Base-by-base conservation (phyloP, 2,888 invertebrate species). In the Drosophila acutilabella region DNA sequence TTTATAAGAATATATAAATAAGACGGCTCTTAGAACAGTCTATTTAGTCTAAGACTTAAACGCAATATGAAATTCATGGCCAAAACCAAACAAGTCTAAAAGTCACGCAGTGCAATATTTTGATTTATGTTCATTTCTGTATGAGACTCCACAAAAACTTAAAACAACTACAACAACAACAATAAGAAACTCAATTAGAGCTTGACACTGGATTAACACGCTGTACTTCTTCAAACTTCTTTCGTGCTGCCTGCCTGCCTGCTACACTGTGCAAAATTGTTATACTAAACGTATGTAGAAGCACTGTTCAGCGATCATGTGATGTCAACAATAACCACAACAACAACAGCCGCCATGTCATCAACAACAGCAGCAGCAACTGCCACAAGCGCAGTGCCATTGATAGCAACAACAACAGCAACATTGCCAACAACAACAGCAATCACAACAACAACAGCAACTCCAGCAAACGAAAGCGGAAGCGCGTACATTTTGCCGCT, bases 221-320 rank as follows among this genome's bases (percentile, higher is more conserved):
- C 81, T 91, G 86, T 90, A 75, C 86, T 90, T 91, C 80, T 85
- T 83, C 82, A 90, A 90, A 87, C 81, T 79, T 84, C 82, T 80
- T 89, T 90, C 82, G 86, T 88, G 90, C 90, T 90, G 90, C 90
- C 78, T 67, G 78, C 66, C 78, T 69, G 78, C 65, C 71, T 65
- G 71, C 62, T 51, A 58, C 51, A 50, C 45, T 20, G 40, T 76
- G 72, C 60, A 73, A 75, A 26, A 64, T 64, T 61, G 47, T 54
- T 60, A 53, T 53, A 52, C 26, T 40, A 48, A 42, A 10, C 26
- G 16, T 41, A 67, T 69, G 47, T 80, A 80, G 75, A 73, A 50
- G 64, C 72, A 64, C 51, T 80, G 64, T 73, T 2, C 30, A 30
- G 73, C 84, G 79, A 77, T 60, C 65, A 33, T 58, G 58, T 36